Evolutionary conservation across 2,888 invertebrate species (phyloP).

Genomic region (Pimpla rufipes): DNA sequence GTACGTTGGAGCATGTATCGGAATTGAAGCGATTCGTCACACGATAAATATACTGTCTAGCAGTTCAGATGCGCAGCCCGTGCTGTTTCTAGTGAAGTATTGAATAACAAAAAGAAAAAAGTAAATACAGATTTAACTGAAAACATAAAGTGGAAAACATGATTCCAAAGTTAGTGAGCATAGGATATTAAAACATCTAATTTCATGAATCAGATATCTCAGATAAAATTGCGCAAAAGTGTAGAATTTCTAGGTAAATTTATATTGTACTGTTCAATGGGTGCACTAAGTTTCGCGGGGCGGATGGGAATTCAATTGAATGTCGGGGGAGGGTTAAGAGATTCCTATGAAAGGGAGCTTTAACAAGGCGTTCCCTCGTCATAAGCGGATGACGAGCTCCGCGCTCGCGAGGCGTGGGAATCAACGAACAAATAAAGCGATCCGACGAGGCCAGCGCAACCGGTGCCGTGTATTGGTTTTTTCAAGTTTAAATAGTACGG

Average conservation of each 20-base stretch:
- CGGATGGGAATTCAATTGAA: not conserved
- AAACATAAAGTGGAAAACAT: conserved; percentile 7
- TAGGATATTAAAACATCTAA: not conserved
- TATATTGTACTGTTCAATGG: not conserved
- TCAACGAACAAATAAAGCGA: conserved; percentile 3
- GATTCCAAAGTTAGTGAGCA: not conserved
- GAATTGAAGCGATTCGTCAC: conserved; percentile 47
- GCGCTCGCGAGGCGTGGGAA: conserved; percentile 5
- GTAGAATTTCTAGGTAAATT: not conserved
- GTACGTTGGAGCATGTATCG: not conserved
- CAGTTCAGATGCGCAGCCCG: conserved; percentile 13
- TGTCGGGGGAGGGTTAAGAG: not conserved
- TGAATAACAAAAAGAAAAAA: conserved; percentile 42
- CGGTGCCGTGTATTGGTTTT: not conserved
- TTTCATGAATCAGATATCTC: no score
- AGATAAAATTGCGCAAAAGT: not conserved
- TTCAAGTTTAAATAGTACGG: conserved; percentile 18
- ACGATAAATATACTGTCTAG: conserved; percentile 21
- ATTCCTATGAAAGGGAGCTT: not conserved
- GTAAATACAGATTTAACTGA: not conserved
- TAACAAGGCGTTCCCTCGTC: conserved; percentile 34
- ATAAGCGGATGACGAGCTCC: conserved; percentile 40
- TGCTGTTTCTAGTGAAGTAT: conserved; percentile 21
- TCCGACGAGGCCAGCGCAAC: not conserved
- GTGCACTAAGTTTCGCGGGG: not conserved